Conservation (phyloP, 2,797 vertebrate species). For the Silurus lanzhouensis region DNA sequence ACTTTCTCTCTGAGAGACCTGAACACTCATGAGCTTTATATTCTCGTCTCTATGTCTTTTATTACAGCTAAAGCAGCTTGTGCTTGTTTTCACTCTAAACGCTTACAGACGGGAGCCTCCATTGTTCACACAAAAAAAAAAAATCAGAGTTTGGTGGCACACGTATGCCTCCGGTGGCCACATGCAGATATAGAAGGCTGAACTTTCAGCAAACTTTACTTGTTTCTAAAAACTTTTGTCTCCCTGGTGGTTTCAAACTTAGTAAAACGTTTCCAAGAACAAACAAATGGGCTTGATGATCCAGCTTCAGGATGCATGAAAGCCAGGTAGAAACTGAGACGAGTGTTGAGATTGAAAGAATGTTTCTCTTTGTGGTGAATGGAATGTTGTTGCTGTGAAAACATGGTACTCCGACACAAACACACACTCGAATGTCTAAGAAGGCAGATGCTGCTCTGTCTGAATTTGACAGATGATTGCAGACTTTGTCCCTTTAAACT, state of each 20-base stretch:
- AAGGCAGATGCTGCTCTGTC: conserved; percentile 56
- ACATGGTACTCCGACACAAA: not conserved
- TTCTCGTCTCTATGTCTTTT: conserved; percentile 49
- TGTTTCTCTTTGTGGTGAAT: not conserved
- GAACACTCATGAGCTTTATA: conserved; percentile 40
- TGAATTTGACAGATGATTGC: conserved; percentile 69
- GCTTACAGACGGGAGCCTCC: conserved; percentile 69
- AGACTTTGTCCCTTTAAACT: conserved; percentile 74
- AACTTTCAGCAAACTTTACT: conserved; percentile 56
- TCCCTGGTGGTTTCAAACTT: conserved; percentile 17
- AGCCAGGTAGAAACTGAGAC: not conserved
- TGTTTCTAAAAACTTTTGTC: conserved; percentile 53
- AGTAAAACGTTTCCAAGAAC: not conserved
- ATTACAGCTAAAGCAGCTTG: conserved; percentile 32
- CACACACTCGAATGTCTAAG: not conserved
- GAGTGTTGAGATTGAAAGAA: not conserved
- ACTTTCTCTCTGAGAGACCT: conserved; percentile 18
- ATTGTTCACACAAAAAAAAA: conserved; percentile 56
- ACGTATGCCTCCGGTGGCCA: conserved; percentile 79
- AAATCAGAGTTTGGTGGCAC: conserved; percentile 63
- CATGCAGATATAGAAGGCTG: conserved; percentile 51
- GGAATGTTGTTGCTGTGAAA: not conserved
- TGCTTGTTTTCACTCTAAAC: conserved; percentile 76
- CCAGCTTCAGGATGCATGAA: not conserved
- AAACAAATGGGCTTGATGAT: not conserved